Evolutionary conservation across 1,140 invertebrate species (phyloP).

Genomic region (Caerostris darwini): DNA sequence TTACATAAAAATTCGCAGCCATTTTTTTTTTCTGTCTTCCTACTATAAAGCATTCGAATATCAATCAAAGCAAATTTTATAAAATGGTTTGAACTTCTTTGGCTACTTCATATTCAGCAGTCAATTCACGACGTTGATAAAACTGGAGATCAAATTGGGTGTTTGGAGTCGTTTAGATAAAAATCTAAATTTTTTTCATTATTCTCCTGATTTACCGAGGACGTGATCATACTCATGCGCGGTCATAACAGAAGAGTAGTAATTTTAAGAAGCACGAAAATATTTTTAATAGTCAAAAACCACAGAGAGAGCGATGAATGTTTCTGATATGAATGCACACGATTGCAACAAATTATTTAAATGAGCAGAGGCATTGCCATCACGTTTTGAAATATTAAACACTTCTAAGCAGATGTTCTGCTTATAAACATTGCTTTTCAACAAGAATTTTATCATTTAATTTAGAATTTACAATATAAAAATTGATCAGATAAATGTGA

Average conservation of each 20-base stretch:
- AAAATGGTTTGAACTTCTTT: not conserved
- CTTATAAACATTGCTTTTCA: not conserved
- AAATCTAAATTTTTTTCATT: constrained; percentile 22
- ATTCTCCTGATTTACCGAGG: constrained; percentile 5
- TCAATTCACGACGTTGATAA: constrained; percentile 1
- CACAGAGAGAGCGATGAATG: not conserved
- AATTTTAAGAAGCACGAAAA: constrained; percentile 4
- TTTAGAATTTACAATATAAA: too few relatives aligned
- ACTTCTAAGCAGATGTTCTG: not conserved
- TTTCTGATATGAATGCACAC: not conserved
- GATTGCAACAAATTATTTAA: not conserved
- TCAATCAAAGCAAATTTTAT: not conserved
- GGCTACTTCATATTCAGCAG: not conserved
- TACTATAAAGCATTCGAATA: not conserved
- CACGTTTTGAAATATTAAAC: not conserved
- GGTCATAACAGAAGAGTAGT: not conserved
- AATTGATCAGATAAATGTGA: too few relatives aligned
- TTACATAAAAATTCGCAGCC: not conserved
- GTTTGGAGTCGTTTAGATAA: constrained; percentile 6
- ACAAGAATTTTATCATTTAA: too few relatives aligned
- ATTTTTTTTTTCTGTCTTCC: not conserved
- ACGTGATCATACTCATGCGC: not conserved
- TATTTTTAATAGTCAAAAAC: not conserved
- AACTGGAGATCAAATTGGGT: constrained; percentile 5
- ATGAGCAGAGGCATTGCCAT: not conserved